Conservation (phyloP, 2,113 vertebrate genomes). For the Bujurquina vittata region DNA sequence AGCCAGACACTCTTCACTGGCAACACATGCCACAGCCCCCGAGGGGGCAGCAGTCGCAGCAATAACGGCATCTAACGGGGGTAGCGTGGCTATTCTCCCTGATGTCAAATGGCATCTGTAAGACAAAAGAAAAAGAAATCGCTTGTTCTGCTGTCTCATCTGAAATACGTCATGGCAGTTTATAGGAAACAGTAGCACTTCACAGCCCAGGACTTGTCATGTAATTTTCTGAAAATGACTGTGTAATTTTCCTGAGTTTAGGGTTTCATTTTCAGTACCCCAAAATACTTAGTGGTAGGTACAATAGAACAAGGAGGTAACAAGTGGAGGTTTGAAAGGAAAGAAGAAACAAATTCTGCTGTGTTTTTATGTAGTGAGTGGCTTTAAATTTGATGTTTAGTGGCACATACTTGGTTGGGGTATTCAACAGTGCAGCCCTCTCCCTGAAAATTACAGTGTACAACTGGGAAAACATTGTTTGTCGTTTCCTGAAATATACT, state of each 20-base stretch:
- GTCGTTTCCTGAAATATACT: neutral
- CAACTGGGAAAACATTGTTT: neutral
- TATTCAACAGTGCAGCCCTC: neutral
- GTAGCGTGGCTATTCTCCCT: neutral
- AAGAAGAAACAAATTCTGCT: neutral
- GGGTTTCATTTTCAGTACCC: too few species aligned
- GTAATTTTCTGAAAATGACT: too few species aligned
- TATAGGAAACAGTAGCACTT: neutral
- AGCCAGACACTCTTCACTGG: neutral
- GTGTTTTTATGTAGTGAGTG: neutral
- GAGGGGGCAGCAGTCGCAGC: conserved; percentile 19
- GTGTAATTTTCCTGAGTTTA: too few species aligned
- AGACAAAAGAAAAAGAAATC: neutral
- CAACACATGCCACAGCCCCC: conserved; percentile 11
- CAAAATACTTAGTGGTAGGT: neutral
- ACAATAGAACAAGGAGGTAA: neutral
- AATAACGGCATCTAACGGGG: neutral
- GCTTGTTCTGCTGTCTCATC: neutral
- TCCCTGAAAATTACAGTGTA: neutral
- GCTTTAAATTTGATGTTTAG: neutral
- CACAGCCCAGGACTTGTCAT: too few species aligned
- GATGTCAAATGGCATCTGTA: conserved; percentile 34
- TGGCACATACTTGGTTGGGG: neutral
- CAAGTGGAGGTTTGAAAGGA: neutral
- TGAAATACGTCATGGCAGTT: neutral